Percentiles rank a stretch among this genome's conserved stretches.
Conservation (phyloP, 2,888 invertebrate species). For the Tetropium fuscum region DNA sequence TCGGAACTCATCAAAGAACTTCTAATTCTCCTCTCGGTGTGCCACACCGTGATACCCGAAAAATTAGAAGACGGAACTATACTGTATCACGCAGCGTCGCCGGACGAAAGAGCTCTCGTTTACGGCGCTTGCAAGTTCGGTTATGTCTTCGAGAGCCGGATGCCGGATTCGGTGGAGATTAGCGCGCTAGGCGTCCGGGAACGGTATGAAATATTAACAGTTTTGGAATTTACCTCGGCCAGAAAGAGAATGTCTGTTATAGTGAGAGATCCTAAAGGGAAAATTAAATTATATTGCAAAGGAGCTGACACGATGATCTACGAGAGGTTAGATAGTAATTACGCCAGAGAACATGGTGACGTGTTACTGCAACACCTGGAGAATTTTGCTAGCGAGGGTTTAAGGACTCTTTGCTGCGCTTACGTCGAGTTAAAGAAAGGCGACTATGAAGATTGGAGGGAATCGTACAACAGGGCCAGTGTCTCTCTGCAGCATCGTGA, state of each 20-base stretch:
- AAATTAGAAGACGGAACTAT: slow-evolving; percentile 70
- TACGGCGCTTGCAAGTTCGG: slow-evolving; percentile 90
- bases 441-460: slow-evolving; percentile 87
- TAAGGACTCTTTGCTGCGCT: slow-evolving; percentile 95
- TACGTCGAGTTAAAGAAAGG: slow-evolving; percentile 82
- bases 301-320: slow-evolving; percentile 60
- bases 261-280: slow-evolving; percentile 79
- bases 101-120: slow-evolving; percentile 97
- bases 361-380: slow-evolving; percentile 87
- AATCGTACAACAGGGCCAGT: slow-evolving; percentile 85
- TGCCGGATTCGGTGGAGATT: slow-evolving; percentile 87
- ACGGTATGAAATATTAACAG: slow-evolving; percentile 86
- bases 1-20: slow-evolving; percentile 84
- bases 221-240: slow-evolving; percentile 93
- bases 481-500: slow-evolving; percentile 85
- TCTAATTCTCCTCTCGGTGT: slow-evolving; percentile 93
- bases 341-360: slow-evolving; percentile 70
- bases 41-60: slow-evolving; percentile 98
- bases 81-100: slow-evolving; percentile 97
- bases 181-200: slow-evolving; percentile 76
- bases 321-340: slow-evolving; percentile 65
- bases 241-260: slow-evolving; percentile 98
- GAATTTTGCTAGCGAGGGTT: slow-evolving; percentile 91
- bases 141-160: slow-evolving; percentile 91
- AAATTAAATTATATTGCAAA: slow-evolving; percentile 81